Base-by-base conservation (phyloP, 1,140 invertebrate species). In the Drosophila teissieri region DNA sequence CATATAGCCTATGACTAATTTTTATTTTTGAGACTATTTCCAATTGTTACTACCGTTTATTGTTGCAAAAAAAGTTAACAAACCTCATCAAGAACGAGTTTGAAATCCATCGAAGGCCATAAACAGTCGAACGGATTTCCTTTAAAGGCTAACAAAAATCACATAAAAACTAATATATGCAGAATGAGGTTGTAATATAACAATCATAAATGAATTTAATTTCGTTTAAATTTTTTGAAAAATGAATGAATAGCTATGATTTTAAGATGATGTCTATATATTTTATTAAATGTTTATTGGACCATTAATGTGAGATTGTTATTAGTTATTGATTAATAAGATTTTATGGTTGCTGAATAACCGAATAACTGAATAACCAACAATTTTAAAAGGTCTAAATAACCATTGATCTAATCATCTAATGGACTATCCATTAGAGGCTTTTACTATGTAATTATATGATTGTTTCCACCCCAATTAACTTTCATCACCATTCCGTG, bases 401-500 rank as follows among this genome's bases (percentile, higher is more conserved):
- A 31, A 8, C 31, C 31, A 31, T 31, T 31, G 8, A 31, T n/a
- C n/a, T n/a, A n/a, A n/a, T n/a, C n/a, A n/a, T n/a, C n/a, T n/a
- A n/a, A n/a, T n/a, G n/a, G 10, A 40, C 40, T 40, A 57, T 22
- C 14, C 60, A 22, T 56, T 58, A 64, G 40, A 64, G 34, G n/a
- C 31, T 61, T 45, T 19, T 19, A 46, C 31, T 46, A 12, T 65
- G 45, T 44, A 64, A 68, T 65, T 46, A 27, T 36, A 51, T 68
- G 36, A 52, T 68, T 27, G 37, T n/a, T 36, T 51, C n/a, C 14
- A 37, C 15, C 24, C 22, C 27, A 34, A 68, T 68, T 36, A 68
- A 70, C 34, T 57, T 70, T 48, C 67, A 57, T 48, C 67, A 70
- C 24, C 64, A 49, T 49, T 27, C 19, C 14, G 12, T 19, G 22